Conservation (phyloP, 2,797 vertebrate species). For the Rhodeus uyekii region DNA sequence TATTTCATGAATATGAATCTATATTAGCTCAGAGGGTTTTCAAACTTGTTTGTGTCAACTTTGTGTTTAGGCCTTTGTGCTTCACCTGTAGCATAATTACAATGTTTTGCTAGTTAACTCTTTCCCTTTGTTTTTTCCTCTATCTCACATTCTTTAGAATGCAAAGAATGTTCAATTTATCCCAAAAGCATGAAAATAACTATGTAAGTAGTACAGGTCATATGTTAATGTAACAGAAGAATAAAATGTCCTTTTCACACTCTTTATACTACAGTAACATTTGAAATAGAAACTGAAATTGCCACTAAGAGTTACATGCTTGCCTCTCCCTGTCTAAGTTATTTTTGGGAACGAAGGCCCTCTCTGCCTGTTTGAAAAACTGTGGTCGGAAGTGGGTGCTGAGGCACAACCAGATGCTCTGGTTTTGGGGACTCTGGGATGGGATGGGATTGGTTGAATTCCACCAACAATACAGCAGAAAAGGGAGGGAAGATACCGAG, state of each 20-base stretch:
- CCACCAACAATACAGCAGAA: slow-evolving; percentile 15
- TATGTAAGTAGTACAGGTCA: neutral
- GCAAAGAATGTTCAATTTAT: neutral
- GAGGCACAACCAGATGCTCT: slow-evolving; percentile 44
- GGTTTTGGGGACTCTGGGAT: slow-evolving; percentile 20
- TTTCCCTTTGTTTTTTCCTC: slow-evolving; percentile 15
- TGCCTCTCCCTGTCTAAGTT: slow-evolving; percentile 36
- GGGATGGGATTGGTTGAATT: slow-evolving; percentile 21
- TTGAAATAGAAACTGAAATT: slow-evolving; percentile 43
- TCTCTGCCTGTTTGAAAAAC: slow-evolving; percentile 50
- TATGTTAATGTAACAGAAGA: slow-evolving; percentile 2
- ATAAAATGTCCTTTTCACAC: slow-evolving; percentile 24
- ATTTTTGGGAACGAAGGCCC: slow-evolving; percentile 46
- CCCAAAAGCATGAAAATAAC: neutral
- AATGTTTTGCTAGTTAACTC: slow-evolving; percentile 16
- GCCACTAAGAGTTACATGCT: slow-evolving; percentile 23
- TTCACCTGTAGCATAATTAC: slow-evolving; percentile 30
- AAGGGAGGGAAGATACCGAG: slow-evolving; percentile 5
- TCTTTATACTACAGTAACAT: slow-evolving; percentile 22
- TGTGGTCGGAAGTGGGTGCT: slow-evolving; percentile 57
- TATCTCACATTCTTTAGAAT: slow-evolving; percentile 11
- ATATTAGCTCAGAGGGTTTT: slow-evolving; percentile 24
- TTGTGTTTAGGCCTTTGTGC: slow-evolving; percentile 40
- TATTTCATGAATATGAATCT: slow-evolving; percentile 36
- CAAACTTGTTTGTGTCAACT: slow-evolving; percentile 43